Evolutionary conservation across 2,113 vertebrate species (phyloP).

Genomic region (Gavialis gangeticus): DNA sequence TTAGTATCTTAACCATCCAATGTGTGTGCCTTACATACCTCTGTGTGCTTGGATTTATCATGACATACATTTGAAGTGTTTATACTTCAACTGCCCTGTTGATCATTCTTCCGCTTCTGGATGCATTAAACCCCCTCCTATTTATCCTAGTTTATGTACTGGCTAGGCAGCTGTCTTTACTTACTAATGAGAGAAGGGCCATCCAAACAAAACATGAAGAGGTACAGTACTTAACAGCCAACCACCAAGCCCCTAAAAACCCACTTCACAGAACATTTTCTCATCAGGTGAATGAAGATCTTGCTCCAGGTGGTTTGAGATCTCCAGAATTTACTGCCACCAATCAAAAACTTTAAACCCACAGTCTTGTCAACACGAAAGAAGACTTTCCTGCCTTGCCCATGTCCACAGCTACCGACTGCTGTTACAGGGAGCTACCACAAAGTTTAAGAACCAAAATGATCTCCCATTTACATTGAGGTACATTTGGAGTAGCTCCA

Average conservation of each 20-base stretch:
- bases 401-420: background rate
- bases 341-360: background rate
- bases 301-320: background rate
- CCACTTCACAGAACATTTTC: background rate
- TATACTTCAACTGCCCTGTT: conserved; percentile 29
- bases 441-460: background rate
- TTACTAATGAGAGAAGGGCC: conserved; percentile 8
- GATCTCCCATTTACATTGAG: rapidly evolving
- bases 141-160: conserved; percentile 59
- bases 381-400: background rate
- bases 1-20: too few relatives aligned
- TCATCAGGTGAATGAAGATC: background rate
- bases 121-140: conserved; percentile 32
- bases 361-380: background rate
- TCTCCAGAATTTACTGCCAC: background rate
- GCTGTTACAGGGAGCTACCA: background rate
- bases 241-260: conserved; percentile 11
- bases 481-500: background rate
- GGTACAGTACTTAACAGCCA: background rate
- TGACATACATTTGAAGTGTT: conserved; percentile 32
- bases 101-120: conserved; percentile 17
- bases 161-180: conserved; percentile 27
- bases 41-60: conserved; percentile 37
- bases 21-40: background rate
- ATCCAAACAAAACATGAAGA: too few relatives aligned